Base-by-base conservation (phyloP, 2,797 vertebrate genomes). In the Melanotaenia nigrans region DNA sequence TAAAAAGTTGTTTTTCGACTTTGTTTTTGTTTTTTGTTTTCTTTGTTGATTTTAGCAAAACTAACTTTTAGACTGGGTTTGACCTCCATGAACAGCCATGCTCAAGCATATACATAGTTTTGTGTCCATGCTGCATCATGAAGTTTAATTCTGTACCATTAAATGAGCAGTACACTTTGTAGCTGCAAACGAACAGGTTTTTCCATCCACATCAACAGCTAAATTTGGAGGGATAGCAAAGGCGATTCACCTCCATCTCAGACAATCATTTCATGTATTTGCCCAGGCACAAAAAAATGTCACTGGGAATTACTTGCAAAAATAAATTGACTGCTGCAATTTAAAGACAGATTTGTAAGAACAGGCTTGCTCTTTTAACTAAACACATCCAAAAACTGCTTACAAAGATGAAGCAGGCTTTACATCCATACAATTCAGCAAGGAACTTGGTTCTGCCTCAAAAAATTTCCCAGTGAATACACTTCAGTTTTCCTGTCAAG, bases 161-260 rank as follows among this genome's bases (percentile, higher is more conserved):
- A 56, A 28, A 30, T 33, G 13, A 49, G 56, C n/a, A 1, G 40
- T 22, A 20, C 33, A 14, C 32, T 22, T 13, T 28, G 65, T 33
- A 18, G 56, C 30, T 64, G 61, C 14, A 53, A 49, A 11, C 13
- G 3, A 47, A 47, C 18, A 47, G 18, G 14, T 47, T 7, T 47
- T 47, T 45, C 42, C 20, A 18, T 20, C 20, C 42, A 20, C 20
- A n/a, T 47, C 45, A 47, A 20, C 20, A n/a, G 45, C n/a, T 3
- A 7, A 28, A 75, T 71, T 64, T 53, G 13, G 8, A 81, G 16
- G 11, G 28, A 67, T 63, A 35, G 20, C 40, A 38, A 57, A 54
- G 56, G 68, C 55, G 64, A 57, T 55, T 76, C 63, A 76, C 58
- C 49, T 63, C 33, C 22, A 38, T 53, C 57, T 49, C 40, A 62